Percentiles rank a stretch among this genome's conserved stretches.
Conservation (phyloP, 2,797 vertebrate genomes). For the Acropternis orthonyx region DNA sequence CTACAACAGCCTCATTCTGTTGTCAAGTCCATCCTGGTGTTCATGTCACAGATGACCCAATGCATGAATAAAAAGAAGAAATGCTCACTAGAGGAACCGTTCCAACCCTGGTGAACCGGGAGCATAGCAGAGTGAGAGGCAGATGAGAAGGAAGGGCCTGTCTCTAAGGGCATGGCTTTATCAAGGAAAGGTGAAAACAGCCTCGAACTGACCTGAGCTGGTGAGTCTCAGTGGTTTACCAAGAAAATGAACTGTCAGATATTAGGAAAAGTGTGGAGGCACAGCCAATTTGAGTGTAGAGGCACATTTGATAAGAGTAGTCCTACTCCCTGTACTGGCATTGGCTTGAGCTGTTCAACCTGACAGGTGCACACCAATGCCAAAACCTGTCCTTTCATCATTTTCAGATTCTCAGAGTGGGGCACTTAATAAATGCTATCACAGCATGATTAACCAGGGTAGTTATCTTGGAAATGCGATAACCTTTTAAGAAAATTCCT, state of each 20-base stretch:
- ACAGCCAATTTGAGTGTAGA: fast-evolving
- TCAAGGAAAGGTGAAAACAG: not conserved
- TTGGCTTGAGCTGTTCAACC: not conserved
- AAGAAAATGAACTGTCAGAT: fast-evolving
- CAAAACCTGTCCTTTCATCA: not conserved
- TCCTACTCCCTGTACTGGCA: not conserved
- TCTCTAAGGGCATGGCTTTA: not conserved
- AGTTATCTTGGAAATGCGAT: not conserved
- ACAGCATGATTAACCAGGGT: not conserved
- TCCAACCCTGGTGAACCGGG: not conserved
- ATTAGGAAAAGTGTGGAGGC: not conserved
- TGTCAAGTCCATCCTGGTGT: not conserved
- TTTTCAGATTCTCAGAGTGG: not conserved
- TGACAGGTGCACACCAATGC: not conserved
- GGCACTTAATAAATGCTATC: not conserved
- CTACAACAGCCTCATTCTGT: not conserved
- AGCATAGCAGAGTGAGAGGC: not conserved
- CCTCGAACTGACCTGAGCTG: not conserved
- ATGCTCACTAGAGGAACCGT: not conserved
- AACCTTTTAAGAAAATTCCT: not conserved
- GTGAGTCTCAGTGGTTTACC: not conserved
- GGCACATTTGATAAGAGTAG: not conserved
- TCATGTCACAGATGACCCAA: not conserved
- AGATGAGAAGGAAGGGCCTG: not conserved
- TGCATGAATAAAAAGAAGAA: not conserved